Conservation (phyloP, 2,113 vertebrate genomes). For the Vulpes vulpes region DNA sequence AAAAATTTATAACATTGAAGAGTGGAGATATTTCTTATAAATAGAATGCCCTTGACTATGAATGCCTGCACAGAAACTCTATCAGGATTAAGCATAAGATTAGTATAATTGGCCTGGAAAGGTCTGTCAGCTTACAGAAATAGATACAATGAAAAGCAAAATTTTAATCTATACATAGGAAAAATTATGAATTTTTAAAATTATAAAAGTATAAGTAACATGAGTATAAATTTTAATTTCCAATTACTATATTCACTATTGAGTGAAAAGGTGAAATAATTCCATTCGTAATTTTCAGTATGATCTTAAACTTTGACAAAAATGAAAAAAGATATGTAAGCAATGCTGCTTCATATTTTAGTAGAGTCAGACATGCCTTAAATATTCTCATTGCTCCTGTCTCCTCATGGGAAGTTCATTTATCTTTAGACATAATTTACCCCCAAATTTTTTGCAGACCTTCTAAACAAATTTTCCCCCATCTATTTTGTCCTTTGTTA, state of each 20-base stretch:
- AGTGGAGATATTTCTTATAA: constrained; percentile 21
- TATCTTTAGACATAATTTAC: background rate
- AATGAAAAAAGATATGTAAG: background rate
- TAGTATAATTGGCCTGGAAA: background rate
- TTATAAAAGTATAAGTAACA: background rate
- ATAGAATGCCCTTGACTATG: background rate
- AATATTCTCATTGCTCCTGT: background rate
- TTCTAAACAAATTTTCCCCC: background rate
- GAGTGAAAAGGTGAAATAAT: background rate
- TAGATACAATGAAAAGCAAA: background rate
- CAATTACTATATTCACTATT: background rate
- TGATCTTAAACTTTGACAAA: background rate
- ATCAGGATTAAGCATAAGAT: background rate
- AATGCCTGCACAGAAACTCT: background rate
- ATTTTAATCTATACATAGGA: background rate
- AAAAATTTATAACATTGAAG: background rate
- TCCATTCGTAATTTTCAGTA: background rate
- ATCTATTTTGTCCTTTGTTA: background rate
- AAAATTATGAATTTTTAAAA: background rate
- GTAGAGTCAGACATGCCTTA: background rate
- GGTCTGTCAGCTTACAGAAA: background rate
- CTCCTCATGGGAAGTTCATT: background rate
- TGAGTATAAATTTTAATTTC: background rate
- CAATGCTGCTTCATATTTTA: background rate
- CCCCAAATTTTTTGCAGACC: background rate